Evolutionary conservation across 1,140 invertebrate species (phyloP).

Genomic region (Dreissena rostriformis): DNA sequence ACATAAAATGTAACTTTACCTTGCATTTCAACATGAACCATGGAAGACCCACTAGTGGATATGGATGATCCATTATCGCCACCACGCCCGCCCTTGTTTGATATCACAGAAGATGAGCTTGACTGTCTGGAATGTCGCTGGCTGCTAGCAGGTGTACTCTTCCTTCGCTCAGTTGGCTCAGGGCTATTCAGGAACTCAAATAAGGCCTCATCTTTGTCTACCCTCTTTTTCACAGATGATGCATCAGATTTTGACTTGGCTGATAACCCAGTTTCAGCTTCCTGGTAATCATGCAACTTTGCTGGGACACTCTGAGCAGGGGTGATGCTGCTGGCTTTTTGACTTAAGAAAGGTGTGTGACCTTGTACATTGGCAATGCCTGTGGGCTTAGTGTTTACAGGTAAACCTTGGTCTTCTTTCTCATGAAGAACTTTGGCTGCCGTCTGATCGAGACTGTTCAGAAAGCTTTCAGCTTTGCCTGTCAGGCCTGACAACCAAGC

Average conservation of each 20-base stretch:
- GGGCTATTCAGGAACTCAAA: slow-evolving; percentile 82
- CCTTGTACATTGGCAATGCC: background rate
- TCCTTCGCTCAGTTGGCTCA: slow-evolving; percentile 68
- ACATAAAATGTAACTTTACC: slow-evolving; percentile 10
- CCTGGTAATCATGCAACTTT: slow-evolving; percentile 47
- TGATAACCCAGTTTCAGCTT: background rate
- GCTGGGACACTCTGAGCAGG: slow-evolving; percentile 68
- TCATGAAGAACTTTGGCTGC: slow-evolving; percentile 87
- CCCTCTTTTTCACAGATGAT: slow-evolving; percentile 68
- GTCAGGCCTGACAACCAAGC: slow-evolving; percentile 92
- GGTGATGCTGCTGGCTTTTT: slow-evolving; percentile 11
- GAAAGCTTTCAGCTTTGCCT: slow-evolving; percentile 91
- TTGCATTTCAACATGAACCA: slow-evolving; percentile 65
- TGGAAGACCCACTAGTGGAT: slow-evolving; percentile 65
- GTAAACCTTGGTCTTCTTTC: slow-evolving; percentile 47
- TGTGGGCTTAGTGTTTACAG: background rate
- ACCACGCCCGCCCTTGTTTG: slow-evolving; percentile 59
- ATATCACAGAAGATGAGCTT: slow-evolving; percentile 76
- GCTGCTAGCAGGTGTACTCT: slow-evolving; percentile 68
- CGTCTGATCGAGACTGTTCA: slow-evolving; percentile 93
- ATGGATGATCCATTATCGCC: slow-evolving; percentile 40
- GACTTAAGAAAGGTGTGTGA: slow-evolving; percentile 33
- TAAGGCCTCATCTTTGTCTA: slow-evolving; percentile 82
- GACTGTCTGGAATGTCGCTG: slow-evolving; percentile 78
- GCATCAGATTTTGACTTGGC: slow-evolving; percentile 33